phyloP scores from a whole-genome alignment of 1,140 invertebrate genomes.

The Halictus rubicundus region DNA sequence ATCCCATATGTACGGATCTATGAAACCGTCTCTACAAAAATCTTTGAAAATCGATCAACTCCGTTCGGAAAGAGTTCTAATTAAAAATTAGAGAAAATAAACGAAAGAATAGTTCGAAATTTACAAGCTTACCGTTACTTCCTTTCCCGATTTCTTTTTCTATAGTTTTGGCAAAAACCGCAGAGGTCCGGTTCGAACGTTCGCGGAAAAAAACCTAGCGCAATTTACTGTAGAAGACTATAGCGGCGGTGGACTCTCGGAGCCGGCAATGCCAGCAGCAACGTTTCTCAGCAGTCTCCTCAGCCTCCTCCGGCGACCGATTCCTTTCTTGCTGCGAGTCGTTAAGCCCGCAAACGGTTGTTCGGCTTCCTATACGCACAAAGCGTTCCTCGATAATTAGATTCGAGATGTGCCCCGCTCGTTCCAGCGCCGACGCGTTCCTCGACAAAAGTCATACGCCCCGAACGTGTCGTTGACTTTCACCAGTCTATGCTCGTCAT shows the following conservation, averaged over 20 bases:
- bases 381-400: slow-evolving; percentile 74
- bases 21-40: too few species aligned
- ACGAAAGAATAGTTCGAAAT: too few species aligned
- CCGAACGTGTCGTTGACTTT: slow-evolving; percentile 32
- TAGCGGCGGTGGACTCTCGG: not conserved
- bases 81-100: too few species aligned
- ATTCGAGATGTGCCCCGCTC: slow-evolving; percentile 53
- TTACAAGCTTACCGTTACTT: too few species aligned
- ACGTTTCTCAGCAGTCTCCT: not conserved
- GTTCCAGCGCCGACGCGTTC: slow-evolving; percentile 20
- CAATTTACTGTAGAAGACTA: not conserved
- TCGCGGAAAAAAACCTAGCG: not conserved
- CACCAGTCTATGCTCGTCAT: slow-evolving; percentile 32
- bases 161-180: not conserved
- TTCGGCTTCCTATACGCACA: slow-evolving; percentile 71
- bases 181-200: not conserved
- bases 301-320: not conserved
- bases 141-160: not conserved
- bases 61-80: too few species aligned
- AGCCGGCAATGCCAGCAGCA: not conserved
- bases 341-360: slow-evolving; percentile 64
- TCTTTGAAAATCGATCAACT: too few species aligned
- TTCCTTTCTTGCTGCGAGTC: slow-evolving; percentile 63
- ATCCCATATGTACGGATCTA: too few species aligned
- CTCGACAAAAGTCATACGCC: not conserved